phyloP scores from a whole-genome alignment of 2,797 vertebrate species.

The Trachops cirrhosus region DNA sequence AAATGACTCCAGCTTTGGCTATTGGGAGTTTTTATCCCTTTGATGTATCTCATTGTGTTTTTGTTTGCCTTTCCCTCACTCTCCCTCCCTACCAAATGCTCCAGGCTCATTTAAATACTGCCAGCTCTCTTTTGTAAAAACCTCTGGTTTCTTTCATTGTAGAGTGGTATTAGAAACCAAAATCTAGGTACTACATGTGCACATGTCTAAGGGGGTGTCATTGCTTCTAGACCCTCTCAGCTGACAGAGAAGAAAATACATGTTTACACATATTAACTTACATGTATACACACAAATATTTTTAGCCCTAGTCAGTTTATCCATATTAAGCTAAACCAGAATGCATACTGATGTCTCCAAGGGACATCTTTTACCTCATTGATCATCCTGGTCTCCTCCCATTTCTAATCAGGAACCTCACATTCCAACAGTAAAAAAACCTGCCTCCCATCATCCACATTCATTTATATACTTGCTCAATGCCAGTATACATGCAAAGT shows the following conservation, averaged over 20 bases:
- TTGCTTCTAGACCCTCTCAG: neutral
- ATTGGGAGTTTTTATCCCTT: neutral
- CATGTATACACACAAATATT: neutral
- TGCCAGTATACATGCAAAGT: neutral
- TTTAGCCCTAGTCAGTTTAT: neutral
- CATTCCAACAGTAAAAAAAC: neutral
- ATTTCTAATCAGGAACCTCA: neutral
- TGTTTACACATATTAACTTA: neutral
- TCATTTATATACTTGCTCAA: neutral
- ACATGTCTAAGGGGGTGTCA: neutral
- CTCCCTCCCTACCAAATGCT: neutral
- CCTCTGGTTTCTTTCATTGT: neutral
- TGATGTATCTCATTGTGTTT: neutral
- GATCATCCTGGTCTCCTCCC: neutral
- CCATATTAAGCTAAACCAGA: neutral
- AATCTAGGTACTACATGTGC: neutral
- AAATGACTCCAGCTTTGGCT: neutral
- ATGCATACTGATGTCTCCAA: neutral
- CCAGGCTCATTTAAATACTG: neutral
- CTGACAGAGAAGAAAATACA: neutral
- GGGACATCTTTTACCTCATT: neutral
- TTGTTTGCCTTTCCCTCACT: neutral
- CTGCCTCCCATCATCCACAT: neutral
- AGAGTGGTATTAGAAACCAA: neutral
- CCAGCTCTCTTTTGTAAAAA: neutral